Evolutionary conservation across 2,113 vertebrate species (phyloP), one percentile per base, ranked within the genome.

Genomic region (Aphyosemion australe): DNA sequence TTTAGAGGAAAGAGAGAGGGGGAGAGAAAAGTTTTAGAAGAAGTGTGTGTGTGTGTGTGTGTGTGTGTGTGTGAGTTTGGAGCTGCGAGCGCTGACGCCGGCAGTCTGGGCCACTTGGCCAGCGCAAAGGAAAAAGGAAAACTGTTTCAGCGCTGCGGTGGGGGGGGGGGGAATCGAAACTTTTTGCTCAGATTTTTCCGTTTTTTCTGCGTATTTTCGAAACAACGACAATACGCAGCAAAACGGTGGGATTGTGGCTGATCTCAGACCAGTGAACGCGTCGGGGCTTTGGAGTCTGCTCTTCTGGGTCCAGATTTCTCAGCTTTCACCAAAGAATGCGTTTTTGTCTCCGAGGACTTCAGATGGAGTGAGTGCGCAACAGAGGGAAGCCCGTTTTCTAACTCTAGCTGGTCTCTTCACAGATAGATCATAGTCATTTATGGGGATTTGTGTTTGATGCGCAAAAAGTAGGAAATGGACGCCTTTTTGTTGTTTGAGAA

Each of bases 81-180:
- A 67, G 73, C 73, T 60, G 34, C 9, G 83, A 80, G 87, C 72
- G 84, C 87, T 90, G 88, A 91, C 90, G 90, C 90, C 90, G 90
- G 88, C 86, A 85, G 88, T 91, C 88, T 91, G 86, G 76, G 85
- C 77, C 72, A 87, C 82, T 89, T 87, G 85, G 87, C 83, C 71
- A 60, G 74, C 69, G 83, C 76, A 68, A 68, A 86, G 83, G 86
- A 86, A 87, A 88, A 87, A 82, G 74, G 80, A 86, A 87, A 88
- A 87, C 73, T 71, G 79, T 47, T 75, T 61, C 45, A 21, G 39
- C 32, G 54, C 60, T 46, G 66, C 14, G 31, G 51, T n/a, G 19
- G 66, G 43, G 51, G 7, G 69, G 67, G 71, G 50, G 52, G 18
- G 76, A 77, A 84, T 15, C 73, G 68, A 84, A 84, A 90, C 85